Evolutionary conservation across 2,113 vertebrate species (phyloP), one percentile per base, ranked within the genome.

Genomic region (Myiozetetes cayanensis): DNA sequence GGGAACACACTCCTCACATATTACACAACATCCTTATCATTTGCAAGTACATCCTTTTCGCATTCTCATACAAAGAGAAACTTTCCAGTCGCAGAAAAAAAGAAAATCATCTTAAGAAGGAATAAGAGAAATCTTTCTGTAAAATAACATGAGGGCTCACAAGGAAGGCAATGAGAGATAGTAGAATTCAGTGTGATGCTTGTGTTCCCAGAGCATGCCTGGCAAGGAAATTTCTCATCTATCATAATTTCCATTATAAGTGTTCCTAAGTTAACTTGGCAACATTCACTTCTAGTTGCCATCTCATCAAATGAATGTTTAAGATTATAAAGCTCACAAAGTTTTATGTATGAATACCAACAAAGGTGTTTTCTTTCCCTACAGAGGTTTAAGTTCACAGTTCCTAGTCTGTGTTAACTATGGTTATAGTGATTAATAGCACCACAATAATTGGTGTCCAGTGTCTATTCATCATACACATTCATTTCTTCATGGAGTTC

Each of bases 391-490:
- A 87, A 83, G 65, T 83, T 56, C 56, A 28, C 13, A 72, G n/a
- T 14, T n/a, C 63, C 49, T 41, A 70, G 43, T 43, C 89, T 76
- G 9, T 4, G 67, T 81, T 97, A 90, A 93, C 93, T 91, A 90
- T 43, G 75, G 90, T 56, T 96, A 92, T 78, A 93, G 97, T 97
- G 98, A 98, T 98, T 97, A 98, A 98, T 97, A 93, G 83, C 89
- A 87, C 87, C 88, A 83, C 89, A 85, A 77, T 98, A 97, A 98
- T 96, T 97, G 87, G 88, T 96, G 95, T 95, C 97, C 96, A 94
- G 85, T 95, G 96, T 95, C 97, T 97, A 97, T 97, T 98, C 92
- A 97, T 98, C 97, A 97, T 47, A 77, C n/a, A n/a, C n/a, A n/a
- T n/a, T n/a, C 72, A 95, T 97, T 98, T 97, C 94, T 97, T 98